Conservation (phyloP, 2,888 invertebrate genomes). For the Microplitis manilae region DNA sequence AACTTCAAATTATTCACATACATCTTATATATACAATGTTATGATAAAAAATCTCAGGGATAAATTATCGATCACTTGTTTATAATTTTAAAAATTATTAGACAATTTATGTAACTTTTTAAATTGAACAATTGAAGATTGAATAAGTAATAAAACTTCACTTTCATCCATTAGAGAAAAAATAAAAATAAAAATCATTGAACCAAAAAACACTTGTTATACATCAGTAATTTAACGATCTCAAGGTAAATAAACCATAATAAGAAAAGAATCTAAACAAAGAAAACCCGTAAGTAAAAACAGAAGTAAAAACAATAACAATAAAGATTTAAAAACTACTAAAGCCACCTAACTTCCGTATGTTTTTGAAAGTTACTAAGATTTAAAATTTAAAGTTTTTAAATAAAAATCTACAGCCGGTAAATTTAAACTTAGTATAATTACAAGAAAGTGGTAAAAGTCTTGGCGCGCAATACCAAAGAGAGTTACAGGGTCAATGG, state of each 20-base stretch:
- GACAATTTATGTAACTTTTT: neutral
- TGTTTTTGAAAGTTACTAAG: no score
- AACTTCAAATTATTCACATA: no score
- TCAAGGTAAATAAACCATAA: neutral
- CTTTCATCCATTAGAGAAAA: neutral
- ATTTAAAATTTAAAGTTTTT: no score
- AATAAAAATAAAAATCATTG: neutral
- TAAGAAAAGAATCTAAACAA: neutral
- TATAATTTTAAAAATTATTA: neutral
- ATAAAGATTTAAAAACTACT: neutral
- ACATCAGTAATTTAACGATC: neutral
- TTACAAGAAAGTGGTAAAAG: conserved; percentile 28
- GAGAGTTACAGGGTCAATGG: conserved; percentile 32
- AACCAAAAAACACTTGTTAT: neutral
- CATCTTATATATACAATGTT: no score
- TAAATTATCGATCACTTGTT: no score
- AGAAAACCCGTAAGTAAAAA: neutral
- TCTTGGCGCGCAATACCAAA: conserved; percentile 9
- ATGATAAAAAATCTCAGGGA: no score
- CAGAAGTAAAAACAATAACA: neutral
- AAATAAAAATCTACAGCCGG: neutral
- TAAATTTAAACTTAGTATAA: neutral
- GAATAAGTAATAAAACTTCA: neutral
- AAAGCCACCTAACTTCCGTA: no score
- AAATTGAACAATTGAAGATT: neutral